Evolutionary conservation across 2,888 invertebrate species (phyloP).

Genomic region (Zhuqinia jingwanae): DNA sequence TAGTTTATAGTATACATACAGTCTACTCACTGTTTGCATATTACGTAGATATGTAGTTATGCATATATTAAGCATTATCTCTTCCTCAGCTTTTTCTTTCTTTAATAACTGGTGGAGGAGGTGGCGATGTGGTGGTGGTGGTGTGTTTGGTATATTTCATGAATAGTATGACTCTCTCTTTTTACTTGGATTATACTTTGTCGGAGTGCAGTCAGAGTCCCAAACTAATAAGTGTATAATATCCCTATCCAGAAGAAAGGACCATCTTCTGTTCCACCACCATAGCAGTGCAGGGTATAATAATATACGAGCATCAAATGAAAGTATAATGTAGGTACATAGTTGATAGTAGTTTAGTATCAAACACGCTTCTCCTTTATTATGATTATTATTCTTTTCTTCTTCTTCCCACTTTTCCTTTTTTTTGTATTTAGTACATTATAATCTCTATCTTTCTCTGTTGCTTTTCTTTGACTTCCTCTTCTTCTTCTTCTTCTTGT

Average conservation of each 20-base stretch:
- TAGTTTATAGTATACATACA: neutral
- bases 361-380: constrained; percentile 49
- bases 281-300: no score
- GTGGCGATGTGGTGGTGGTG: neutral
- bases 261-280: no score
- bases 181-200: neutral
- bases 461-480: constrained; percentile 43
- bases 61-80: constrained; percentile 49
- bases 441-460: constrained; percentile 62
- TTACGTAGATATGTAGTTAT: constrained; percentile 18
- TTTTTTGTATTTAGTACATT: constrained; percentile 62
- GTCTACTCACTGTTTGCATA: neutral
- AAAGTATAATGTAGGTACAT: constrained; percentile 2
- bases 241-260: neutral
- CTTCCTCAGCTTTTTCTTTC: constrained; percentile 17
- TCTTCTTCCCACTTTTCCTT: constrained; percentile 44
- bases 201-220: neutral
- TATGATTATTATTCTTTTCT: constrained; percentile 63
- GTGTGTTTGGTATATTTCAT: constrained; percentile 19
- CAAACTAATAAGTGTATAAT: neutral
- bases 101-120: constrained; percentile 21
- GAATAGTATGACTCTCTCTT: constrained; percentile 4
- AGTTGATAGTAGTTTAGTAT: constrained; percentile 16
- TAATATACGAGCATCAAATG: no score
- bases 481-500: neutral